Evolutionary conservation across 1,140 invertebrate species (phyloP).

Genomic region (Akabosia matsudoensis): DNA sequence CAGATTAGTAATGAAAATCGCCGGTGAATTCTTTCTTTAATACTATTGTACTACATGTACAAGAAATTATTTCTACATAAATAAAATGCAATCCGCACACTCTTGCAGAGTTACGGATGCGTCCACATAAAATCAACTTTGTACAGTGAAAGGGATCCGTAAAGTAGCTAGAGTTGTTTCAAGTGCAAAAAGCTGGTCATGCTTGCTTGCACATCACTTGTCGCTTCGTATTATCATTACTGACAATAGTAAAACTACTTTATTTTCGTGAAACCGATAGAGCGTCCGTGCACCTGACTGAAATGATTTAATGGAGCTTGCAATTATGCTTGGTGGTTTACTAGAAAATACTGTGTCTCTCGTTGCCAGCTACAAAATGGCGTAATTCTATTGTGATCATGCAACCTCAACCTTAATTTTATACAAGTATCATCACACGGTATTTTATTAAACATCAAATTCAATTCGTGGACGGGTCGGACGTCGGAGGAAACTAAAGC

Average conservation of each 20-base stretch:
- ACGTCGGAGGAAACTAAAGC: no score
- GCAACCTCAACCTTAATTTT: conserved; percentile 15
- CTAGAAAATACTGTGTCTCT: no score
- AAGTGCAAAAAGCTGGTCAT: conserved; percentile 12
- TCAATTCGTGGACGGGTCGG: no score
- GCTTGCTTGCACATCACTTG: conserved; percentile 15
- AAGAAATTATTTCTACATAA: no score
- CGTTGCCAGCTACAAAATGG: no score
- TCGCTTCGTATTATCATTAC: conserved; percentile 17
- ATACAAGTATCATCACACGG: not conserved
- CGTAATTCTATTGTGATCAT: not conserved
- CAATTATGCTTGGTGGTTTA: conserved; percentile 21
- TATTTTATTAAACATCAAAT: no score
- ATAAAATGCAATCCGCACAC: not conserved
- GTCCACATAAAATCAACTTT: not conserved
- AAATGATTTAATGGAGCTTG: conserved; percentile 13
- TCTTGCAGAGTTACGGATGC: no score
- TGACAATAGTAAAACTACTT: conserved; percentile 1
- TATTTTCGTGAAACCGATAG: no score
- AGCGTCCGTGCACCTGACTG: conserved; percentile 13
- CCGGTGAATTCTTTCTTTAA: no score
- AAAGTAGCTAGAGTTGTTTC: no score
- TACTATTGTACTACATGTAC: no score
- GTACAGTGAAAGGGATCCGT: not conserved
- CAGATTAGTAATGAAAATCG: not conserved